These are phyloP conservation scores for Athalia rosae DNA, from an alignment of 2,888 invertebrate species.

Conservation along the genomic window DNA sequence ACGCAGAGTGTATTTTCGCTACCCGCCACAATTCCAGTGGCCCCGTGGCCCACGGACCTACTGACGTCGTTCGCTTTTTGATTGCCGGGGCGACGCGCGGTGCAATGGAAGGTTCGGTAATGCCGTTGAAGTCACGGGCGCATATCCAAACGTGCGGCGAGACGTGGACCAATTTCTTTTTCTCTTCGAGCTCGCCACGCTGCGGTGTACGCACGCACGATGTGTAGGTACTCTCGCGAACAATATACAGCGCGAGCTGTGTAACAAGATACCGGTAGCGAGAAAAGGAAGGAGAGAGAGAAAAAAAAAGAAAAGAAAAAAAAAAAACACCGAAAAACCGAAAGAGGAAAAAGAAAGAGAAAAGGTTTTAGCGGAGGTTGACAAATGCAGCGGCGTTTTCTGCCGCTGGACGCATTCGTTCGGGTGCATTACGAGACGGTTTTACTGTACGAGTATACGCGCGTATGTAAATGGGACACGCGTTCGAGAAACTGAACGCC, in stretches of 20 bases:
- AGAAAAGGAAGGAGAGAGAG: background rate
- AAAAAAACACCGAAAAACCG: background rate
- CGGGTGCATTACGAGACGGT: too few relatives aligned
- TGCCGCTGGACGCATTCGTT: too few relatives aligned
- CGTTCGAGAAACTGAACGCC: too few relatives aligned
- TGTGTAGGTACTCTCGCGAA: background rate
- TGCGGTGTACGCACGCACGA: background rate
- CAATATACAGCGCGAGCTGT: conserved; percentile 6
- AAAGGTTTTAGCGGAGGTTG: too few relatives aligned
- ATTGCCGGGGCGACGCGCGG: conserved; percentile 57
- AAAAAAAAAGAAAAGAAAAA: background rate
- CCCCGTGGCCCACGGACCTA: conserved; percentile 68
- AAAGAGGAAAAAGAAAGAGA: background rate
- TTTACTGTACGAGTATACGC: too few relatives aligned
- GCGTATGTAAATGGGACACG: too few relatives aligned
- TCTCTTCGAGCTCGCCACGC: conserved; percentile 16
- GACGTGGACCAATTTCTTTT: conserved; percentile 23
- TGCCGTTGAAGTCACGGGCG: conserved; percentile 47
- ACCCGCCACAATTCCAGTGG: conserved; percentile 54
- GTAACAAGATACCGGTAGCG: conserved; percentile 30
- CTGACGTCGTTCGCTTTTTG: conserved; percentile 59
- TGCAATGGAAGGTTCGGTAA: conserved; percentile 34
- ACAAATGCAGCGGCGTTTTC: too few relatives aligned
- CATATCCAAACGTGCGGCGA: conserved; percentile 28
- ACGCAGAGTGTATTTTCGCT: conserved; percentile 10